Evolutionary conservation across 92 coral and sea anemone species (phyloP).

Genomic region (Ricordea florida): DNA sequence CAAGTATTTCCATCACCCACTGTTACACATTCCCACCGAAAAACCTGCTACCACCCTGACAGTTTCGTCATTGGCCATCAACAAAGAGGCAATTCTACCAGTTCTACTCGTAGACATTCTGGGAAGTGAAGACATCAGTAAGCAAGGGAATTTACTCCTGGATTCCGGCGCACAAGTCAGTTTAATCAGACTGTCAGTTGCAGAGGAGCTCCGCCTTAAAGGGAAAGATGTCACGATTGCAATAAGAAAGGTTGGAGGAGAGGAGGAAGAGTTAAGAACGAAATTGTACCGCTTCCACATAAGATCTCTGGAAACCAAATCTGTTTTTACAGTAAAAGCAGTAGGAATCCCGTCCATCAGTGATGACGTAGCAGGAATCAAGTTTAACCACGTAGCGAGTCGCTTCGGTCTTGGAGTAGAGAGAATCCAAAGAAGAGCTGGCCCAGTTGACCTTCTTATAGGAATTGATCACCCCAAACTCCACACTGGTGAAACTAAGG

Average conservation of each 20-base stretch:
- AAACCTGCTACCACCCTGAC: slow-evolving; percentile 12
- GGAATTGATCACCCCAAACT: slow-evolving; percentile 56
- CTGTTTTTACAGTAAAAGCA: slow-evolving; percentile 34
- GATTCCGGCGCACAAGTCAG: slow-evolving; percentile 18
- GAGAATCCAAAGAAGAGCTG: slow-evolving; percentile 36
- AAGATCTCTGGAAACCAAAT: slow-evolving; percentile 27
- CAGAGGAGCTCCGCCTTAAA: slow-evolving; percentile 40
- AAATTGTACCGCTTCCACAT: slow-evolving; percentile 44
- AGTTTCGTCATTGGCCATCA: slow-evolving; percentile 2
- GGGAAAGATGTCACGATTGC: slow-evolving; percentile 49
- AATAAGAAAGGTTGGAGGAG: slow-evolving; percentile 71
- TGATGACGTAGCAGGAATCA: slow-evolving; percentile 44
- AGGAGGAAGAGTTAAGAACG: slow-evolving; percentile 60
- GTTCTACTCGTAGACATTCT: neutral
- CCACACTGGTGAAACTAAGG: slow-evolving; percentile 57
- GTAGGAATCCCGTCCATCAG: slow-evolving; percentile 70
- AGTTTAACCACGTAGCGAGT: slow-evolving; percentile 34
- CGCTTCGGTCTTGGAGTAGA: slow-evolving; percentile 23
- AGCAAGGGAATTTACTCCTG: slow-evolving; percentile 17
- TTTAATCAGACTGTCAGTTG: slow-evolving; percentile 27
- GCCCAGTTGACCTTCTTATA: slow-evolving; percentile 50
- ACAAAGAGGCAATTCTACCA: slow-evolving; percentile 15
- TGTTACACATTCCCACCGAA: slow-evolving; percentile 3
- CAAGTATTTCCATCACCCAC: slow-evolving; percentile 16
- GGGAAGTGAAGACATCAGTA: neutral